Conservation (phyloP, 2,113 vertebrate genomes). For the Trochalopteron elliotii region DNA sequence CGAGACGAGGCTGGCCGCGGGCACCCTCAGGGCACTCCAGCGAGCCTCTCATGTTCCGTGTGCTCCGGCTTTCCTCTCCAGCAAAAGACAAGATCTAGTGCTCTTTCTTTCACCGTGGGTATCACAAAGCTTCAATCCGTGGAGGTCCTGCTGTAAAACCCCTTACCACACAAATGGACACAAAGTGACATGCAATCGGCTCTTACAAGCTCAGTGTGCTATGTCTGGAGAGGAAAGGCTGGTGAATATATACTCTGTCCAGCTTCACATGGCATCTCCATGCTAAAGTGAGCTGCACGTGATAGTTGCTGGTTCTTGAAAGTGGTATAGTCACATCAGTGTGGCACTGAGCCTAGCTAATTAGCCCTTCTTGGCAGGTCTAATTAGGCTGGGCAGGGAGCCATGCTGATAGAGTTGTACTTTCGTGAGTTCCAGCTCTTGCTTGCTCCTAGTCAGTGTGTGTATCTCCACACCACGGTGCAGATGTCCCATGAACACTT, state of each 20-base stretch:
- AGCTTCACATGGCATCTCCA: not conserved
- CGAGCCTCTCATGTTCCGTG: not conserved
- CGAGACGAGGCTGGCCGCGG: fast-evolving
- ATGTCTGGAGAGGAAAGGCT: not conserved
- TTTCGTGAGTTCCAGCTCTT: not conserved
- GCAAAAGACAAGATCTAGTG: not conserved
- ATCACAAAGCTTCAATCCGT: fast-evolving
- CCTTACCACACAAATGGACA: not conserved
- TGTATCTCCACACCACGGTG: not conserved
- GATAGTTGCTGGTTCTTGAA: slow-evolving; percentile 12
- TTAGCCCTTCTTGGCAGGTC: slow-evolving; percentile 58
- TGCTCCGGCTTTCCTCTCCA: fast-evolving
- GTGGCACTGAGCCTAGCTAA: slow-evolving; percentile 50
- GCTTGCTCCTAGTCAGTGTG: fast-evolving
- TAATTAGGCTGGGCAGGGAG: slow-evolving; percentile 50
- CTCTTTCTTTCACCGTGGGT: fast-evolving
- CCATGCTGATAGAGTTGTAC: slow-evolving; percentile 35
- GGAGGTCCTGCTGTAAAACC: not conserved
- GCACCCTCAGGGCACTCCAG: not conserved
- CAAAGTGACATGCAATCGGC: fast-evolving
- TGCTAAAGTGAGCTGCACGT: not conserved
- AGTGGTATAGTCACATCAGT: slow-evolving; percentile 28
- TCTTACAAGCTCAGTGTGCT: not conserved
- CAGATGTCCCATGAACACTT: not conserved
- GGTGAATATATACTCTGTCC: not conserved